phyloP scores from a whole-genome alignment of 2,797 vertebrate species.

The Gymnothorax reevesii region DNA sequence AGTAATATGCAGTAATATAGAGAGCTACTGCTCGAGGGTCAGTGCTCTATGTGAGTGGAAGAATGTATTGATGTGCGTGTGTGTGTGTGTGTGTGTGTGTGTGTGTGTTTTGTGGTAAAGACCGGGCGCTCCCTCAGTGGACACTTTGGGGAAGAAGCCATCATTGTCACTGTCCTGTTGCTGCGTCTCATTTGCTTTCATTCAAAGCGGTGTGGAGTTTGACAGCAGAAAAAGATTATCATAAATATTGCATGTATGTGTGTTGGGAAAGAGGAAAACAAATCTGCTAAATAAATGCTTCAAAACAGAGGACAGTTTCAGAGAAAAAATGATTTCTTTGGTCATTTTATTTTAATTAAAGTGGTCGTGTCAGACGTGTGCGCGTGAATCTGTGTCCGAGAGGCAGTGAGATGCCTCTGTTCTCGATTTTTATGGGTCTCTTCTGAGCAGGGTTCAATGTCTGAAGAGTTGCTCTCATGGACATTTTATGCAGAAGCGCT shows the following conservation, averaged over 20 bases:
- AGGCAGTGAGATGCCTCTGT: background rate
- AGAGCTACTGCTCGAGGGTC: background rate
- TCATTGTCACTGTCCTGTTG: background rate
- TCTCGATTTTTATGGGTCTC: background rate
- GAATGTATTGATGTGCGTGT: background rate
- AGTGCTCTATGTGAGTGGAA: background rate
- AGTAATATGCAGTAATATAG: background rate
- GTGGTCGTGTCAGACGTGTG: background rate
- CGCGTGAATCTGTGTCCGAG: background rate
- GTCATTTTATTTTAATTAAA: constrained; percentile 18
- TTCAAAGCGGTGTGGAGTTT: background rate
- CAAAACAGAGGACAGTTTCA: constrained; percentile 6
- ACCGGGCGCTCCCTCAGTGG: background rate
- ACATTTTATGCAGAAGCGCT: background rate
- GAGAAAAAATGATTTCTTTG: constrained; percentile 17
- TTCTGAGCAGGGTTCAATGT: background rate
- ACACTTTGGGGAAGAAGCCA: background rate
- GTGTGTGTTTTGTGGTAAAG: background rate
- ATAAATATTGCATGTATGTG: background rate
- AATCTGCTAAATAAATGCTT: constrained; percentile 29
- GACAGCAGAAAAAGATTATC: background rate
- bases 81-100: background rate
- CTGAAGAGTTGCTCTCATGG: background rate
- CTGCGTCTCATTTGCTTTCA: background rate
- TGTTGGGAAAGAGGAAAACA: background rate